Conservation (phyloP, 1,140 invertebrate species). For the Ectropis grisescens region DNA sequence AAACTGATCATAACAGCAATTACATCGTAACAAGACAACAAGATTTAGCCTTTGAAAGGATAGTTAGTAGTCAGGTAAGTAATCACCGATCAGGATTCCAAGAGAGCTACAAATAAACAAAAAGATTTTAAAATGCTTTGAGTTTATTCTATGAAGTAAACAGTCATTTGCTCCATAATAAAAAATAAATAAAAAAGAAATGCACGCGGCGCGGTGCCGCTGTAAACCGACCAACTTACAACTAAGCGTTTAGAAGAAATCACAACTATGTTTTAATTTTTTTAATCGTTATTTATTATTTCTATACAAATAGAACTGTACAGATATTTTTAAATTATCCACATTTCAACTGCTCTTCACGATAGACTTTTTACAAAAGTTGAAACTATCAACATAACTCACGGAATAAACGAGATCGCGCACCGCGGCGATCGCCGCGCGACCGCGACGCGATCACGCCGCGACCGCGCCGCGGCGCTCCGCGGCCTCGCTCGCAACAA, state of each 20-base stretch:
- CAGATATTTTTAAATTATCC: constrained; percentile 70
- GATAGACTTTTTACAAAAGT: constrained; percentile 72
- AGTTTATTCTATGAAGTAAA: constrained; percentile 67
- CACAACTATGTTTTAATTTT: constrained; percentile 63
- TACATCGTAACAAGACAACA: no score
- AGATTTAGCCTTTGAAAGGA: no score
- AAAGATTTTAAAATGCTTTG: constrained; percentile 47
- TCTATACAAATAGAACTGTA: constrained; percentile 73
- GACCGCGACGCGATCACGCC: constrained; percentile 4
- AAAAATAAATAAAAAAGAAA: constrained; percentile 58
- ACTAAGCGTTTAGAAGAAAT: constrained; percentile 56
- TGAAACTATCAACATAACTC: constrained; percentile 68
- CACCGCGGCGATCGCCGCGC: constrained; percentile 15
- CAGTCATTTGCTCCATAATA: constrained; percentile 59
- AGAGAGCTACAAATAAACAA: constrained; percentile 46
- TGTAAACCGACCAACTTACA: constrained; percentile 32
- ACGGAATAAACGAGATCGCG: constrained; percentile 51
- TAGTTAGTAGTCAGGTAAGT: no score
- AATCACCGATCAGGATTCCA: no score
- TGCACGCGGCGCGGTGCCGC: constrained; percentile 22
- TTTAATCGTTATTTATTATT: constrained; percentile 71
- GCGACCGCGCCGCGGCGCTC: constrained; percentile 11
- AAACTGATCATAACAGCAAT: no score
- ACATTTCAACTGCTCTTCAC: constrained; percentile 61
- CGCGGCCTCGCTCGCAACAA: constrained; percentile 7